Evolutionary conservation across 2,888 invertebrate species (phyloP), one percentile per base, ranked within the genome.

Genomic region (Drosophila paucipuncta): DNA sequence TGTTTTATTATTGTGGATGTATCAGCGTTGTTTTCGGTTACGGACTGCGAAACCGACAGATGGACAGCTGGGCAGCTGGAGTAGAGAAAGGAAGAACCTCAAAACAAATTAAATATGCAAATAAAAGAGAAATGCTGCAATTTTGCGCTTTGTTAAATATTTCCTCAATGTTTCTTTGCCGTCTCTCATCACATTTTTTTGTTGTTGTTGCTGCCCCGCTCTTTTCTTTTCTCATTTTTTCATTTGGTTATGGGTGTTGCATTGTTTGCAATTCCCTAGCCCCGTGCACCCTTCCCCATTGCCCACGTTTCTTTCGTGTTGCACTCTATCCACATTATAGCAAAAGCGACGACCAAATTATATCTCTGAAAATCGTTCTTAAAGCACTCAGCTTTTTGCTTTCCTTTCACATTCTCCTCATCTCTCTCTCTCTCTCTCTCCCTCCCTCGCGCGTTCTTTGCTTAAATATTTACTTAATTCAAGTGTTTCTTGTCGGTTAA

Each of bases 61-160:
- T 28, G 9, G 37, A 31, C 37, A n/a, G 54, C 18, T 28, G 28
- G 28, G 13, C 30, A 6, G 37, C 9, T 33, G 25, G 53, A 9
- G 49, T 25, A 68, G 33, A 5, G 37, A 3, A 30, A 33, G 50
- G 33, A 66, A 76, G 87, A 85, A 89, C 87, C 89, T 81, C 89
- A 86, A 89, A 85, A 85, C 89, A 85, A 85, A 85, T 85, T 89
- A 85, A 85, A 85, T 86, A 85, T 89, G 85, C 82, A 85, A 89
- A 85, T 85, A 85, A 84, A 84, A 76, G 73, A 80, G 87, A 84
- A 85, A 82, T 82, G 73, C 76, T 75, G 90, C 85, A 87, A 86
- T 85, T 85, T 89, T 87, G 87, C 80, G 89, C 89, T 89, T 85
- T 85, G 89, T 85, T 85, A 87, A 85, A 85, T 85, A 85, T 85